A percentile compares a stretch with the other conserved stretches of the same genome.
Evolutionary conservation across 2,888 invertebrate species (phyloP).

Genomic region (Andrena trimmerana): DNA sequence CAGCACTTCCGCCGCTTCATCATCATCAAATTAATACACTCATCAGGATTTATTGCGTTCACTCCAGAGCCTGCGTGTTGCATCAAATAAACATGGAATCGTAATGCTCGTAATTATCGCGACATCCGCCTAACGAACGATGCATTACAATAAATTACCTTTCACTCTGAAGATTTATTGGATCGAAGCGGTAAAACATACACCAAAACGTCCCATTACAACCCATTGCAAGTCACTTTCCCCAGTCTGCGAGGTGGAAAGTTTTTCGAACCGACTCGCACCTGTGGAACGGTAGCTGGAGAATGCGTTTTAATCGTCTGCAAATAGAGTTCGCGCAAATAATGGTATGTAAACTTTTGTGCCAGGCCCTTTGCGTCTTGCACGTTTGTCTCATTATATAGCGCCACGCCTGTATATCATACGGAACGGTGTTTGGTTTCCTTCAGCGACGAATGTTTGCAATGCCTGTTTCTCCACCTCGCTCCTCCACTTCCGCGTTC

Average conservation of each 20-base stretch:
- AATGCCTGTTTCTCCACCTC: background rate
- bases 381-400: conserved; percentile 20
- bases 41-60: background rate
- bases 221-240: background rate
- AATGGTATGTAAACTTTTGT: conserved; percentile 45
- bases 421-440: conserved; percentile 23
- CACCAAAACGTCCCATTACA: background rate
- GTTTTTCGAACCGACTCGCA: background rate
- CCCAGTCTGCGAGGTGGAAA: background rate
- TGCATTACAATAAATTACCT: background rate
- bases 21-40: conserved; percentile 5
- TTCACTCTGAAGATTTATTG: too few species aligned
- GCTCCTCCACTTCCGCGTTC: background rate
- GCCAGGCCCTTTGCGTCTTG: background rate
- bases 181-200: background rate
- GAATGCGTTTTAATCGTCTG: conserved; percentile 27
- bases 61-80: background rate
- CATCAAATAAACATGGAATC: background rate
- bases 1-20: conserved; percentile 9
- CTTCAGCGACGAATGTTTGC: conserved; percentile 4
- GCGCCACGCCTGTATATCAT: background rate
- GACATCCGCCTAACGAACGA: background rate
- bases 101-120: background rate
- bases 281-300: background rate
- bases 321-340: conserved; percentile 39